Evolutionary conservation across 2,888 invertebrate genomes (phyloP), one percentile per base, ranked within the genome.

Genomic region (Pseudococcus longispinus): DNA sequence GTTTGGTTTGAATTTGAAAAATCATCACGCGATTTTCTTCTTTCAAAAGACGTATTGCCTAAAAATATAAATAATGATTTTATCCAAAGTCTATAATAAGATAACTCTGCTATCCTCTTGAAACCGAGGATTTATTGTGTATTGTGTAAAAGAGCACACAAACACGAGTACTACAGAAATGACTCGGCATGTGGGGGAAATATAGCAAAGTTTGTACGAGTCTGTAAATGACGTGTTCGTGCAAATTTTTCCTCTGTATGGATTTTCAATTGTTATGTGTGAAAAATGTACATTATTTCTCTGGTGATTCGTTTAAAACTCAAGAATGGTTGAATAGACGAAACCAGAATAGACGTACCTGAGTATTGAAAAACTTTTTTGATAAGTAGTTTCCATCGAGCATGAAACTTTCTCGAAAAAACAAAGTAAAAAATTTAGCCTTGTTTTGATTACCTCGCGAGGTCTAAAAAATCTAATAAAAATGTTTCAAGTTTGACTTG

Each of bases 361-460:
- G 77, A 42, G 29, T 42, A 80, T 80, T 37, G 77, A 37, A 65
- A 51, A 51, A 85, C 32, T 70, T 85, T 85, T 85, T 85, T 55
- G 32, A 37, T 65, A 44, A 65, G 85, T 51, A 20, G 26, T 83
- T 6, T 60, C 60, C 37, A 70, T 65, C 23, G 18, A 65, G 70
- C 23, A 6, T 46, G 8, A 55, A 51, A 55, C 60, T 60, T 60
- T 65, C 8, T 23, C 46, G 44, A 65, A 26, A 23, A 65, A 65
- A 65, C 11, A 26, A 6, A 37, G 37, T 23, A 65, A 26, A 65
- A 26, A 15, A 13, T 55, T 55, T 55, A n/a, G 55, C 5, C 55
- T 13, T n/a, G 55, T 18, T 55, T 55, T 55, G 55, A 55, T 55
- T n/a, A 1, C n/a, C n/a, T n/a, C n/a, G n/a, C n/a, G 13, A 55